Evolutionary conservation across 1,140 invertebrate species (phyloP).

Genomic region (Apis cerana): DNA sequence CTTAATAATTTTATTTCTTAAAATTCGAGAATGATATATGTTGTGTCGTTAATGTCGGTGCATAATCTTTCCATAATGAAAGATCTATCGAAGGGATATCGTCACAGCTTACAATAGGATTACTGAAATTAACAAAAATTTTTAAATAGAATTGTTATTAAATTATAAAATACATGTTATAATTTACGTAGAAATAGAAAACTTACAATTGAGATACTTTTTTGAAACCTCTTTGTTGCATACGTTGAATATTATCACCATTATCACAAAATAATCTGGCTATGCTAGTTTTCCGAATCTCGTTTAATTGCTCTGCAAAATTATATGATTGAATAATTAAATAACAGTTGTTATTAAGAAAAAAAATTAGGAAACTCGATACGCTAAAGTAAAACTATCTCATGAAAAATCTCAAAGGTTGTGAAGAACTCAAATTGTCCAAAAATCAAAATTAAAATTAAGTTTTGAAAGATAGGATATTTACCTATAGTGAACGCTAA

Average conservation of each 20-base stretch:
- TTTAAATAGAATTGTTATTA: not conserved
- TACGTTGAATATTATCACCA: conserved; percentile 86
- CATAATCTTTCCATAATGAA: conserved; percentile 84
- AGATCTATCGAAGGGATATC: conserved; percentile 86
- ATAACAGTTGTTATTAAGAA: too few relatives aligned
- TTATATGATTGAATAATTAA: too few relatives aligned
- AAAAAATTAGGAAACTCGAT: too few relatives aligned
- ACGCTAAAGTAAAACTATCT: too few relatives aligned
- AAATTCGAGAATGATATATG: not conserved
- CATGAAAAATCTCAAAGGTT: too few relatives aligned
- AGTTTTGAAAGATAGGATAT: conserved; percentile 48
- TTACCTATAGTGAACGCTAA: conserved; percentile 88
- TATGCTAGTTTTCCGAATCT: conserved; percentile 92
- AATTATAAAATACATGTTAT: not conserved
- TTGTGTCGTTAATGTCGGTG: not conserved
- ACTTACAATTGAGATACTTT: conserved; percentile 83
- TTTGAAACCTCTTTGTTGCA: conserved; percentile 87
- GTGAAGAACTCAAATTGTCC: too few relatives aligned
- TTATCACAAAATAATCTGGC: conserved; percentile 94
- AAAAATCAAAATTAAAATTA: conserved; percentile 10
- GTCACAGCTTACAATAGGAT: conserved; percentile 85
- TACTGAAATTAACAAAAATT: conserved; percentile 81
- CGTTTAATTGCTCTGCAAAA: conserved; percentile 89
- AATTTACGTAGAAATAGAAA: not conserved
- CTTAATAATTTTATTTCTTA: not conserved